Percentiles rank a stretch among this genome's conserved stretches.
phyloP scores from a whole-genome alignment of 2,797 vertebrate species.

The Buceros bicornis region DNA sequence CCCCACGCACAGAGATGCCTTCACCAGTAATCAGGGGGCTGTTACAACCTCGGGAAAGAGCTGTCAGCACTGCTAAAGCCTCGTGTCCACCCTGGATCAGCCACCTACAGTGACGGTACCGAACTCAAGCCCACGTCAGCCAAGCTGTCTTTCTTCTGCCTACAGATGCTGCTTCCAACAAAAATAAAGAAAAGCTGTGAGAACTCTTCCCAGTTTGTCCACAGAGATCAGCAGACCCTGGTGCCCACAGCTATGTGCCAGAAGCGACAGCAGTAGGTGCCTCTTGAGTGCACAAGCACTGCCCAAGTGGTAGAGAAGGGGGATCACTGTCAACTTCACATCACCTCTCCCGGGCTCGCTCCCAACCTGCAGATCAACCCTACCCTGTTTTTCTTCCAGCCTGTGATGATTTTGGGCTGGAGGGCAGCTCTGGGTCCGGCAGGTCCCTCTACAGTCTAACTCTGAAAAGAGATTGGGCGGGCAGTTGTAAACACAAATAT shows the following conservation, averaged over 20 bases:
- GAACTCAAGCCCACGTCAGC: neutral
- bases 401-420: neutral
- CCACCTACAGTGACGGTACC: neutral
- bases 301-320: neutral
- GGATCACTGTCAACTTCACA: neutral
- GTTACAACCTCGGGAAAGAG: neutral
- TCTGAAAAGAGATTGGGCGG: neutral
- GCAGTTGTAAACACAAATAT: neutral
- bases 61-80: neutral
- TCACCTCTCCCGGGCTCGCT: neutral
- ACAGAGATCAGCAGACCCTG: neutral
- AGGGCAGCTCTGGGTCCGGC: neutral
- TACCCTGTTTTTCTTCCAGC: neutral
- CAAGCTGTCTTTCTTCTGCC: neutral
- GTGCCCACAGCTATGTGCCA: neutral
- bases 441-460: neutral
- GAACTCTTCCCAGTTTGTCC: accelerated
- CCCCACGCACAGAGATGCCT: neutral
- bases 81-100: neutral
- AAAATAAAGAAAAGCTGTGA: neutral
- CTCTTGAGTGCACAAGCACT: neutral
- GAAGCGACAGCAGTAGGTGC: neutral
- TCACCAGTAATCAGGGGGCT: neutral
- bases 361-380: neutral
- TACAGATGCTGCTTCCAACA: neutral